Percentiles rank a stretch among this genome's conserved stretches.
Conservation (phyloP, 1,140 invertebrate genomes). For the Drosophila nigromelanica region DNA sequence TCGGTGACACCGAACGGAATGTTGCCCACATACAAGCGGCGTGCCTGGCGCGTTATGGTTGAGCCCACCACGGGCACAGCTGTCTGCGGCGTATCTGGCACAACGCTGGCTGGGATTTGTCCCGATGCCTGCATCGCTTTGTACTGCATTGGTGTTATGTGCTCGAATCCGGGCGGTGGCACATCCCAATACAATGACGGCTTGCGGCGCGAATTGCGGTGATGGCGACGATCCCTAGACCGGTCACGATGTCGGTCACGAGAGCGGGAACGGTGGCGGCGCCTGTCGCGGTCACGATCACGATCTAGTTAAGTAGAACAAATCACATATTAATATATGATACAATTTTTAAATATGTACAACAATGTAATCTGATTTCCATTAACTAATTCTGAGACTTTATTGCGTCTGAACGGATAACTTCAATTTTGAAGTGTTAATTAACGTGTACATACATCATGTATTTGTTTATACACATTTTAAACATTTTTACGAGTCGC, state of each 20-base stretch:
- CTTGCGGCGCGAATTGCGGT: conserved; percentile 87
- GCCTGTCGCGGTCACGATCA: conserved; percentile 66
- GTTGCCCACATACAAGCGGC: conserved; percentile 98
- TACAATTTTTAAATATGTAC: neutral
- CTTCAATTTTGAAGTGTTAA: neutral
- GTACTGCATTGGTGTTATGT: conserved; percentile 96
- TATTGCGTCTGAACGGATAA: too few relatives aligned
- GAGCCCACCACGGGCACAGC: conserved; percentile 98
- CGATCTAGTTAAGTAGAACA: conserved; percentile 40
- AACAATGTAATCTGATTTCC: neutral
- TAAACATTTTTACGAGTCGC: too few relatives aligned
- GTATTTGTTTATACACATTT: neutral
- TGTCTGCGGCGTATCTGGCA: conserved; percentile 94
- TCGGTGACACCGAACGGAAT: conserved; percentile 99
- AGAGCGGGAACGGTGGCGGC: conserved; percentile 72
- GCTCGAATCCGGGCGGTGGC: conserved; percentile 98
- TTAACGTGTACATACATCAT: neutral
- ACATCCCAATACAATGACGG: conserved; percentile 99
- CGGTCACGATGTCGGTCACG: conserved; percentile 68
- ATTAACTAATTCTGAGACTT: neutral
- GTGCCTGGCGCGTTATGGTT: conserved; percentile 98
- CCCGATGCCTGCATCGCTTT: conserved; percentile 95
- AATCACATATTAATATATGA: neutral
- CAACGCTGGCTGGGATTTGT: conserved; percentile 96
- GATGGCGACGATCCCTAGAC: conserved; percentile 66